Evolutionary conservation across 1,140 invertebrate genomes (phyloP).

Genomic region (Pteromalus puparum): DNA sequence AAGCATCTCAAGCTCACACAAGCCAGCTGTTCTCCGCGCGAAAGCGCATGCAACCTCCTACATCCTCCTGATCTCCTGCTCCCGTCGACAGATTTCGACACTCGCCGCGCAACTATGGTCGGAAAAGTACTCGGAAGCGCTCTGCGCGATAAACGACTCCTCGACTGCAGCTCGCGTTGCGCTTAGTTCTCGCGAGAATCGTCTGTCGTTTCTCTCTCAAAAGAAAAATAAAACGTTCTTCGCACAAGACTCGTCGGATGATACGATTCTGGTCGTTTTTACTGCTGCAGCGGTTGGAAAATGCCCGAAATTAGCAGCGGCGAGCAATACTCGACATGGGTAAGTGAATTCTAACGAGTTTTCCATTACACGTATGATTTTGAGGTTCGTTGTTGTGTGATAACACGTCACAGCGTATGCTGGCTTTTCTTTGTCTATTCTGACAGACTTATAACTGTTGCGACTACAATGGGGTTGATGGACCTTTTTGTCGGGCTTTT

Average conservation of each 20-base stretch:
- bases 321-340: conserved; percentile 70
- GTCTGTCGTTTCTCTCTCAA: too few species aligned
- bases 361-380: neutral
- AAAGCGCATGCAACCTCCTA: neutral
- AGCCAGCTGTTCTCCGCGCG: neutral
- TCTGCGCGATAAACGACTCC: conserved; percentile 8
- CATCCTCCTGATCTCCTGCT: conserved; percentile 6
- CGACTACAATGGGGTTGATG: too few species aligned
- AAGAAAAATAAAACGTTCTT: too few species aligned
- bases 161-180: neutral
- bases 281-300: conserved; percentile 32
- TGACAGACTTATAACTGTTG: too few species aligned
- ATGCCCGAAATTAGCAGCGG: conserved; percentile 62
- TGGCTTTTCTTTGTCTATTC: too few species aligned
- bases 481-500: too few species aligned
- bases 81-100: conserved; percentile 39
- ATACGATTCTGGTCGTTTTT: neutral
- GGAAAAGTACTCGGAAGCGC: neutral
- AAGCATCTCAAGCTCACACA: too few species aligned
- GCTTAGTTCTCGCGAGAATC: too few species aligned
- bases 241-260: neutral
- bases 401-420: neutral
- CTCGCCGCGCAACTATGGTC: conserved; percentile 44
- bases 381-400: too few species aligned
- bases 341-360: conserved; percentile 56